These are phyloP conservation scores for Torymus aiolomorphi DNA, from an alignment of 2,888 invertebrate species.

Conservation along the genomic window DNA sequence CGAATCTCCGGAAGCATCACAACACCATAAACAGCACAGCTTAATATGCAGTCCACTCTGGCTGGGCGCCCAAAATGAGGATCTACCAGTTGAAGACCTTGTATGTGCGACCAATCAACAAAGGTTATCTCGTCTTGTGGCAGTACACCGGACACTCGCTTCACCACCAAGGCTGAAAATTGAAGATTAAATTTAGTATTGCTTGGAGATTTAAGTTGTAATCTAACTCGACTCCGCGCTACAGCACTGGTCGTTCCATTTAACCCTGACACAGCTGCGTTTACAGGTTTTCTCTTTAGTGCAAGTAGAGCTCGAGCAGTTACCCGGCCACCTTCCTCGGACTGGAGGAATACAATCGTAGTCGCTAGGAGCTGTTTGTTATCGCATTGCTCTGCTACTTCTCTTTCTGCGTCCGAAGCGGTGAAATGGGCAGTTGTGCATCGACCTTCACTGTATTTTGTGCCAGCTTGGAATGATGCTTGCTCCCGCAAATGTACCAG, in stretches of 20 bases:
- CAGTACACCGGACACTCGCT: background rate
- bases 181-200: background rate
- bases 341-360: background rate
- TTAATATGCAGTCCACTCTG: slow-evolving; percentile 7
- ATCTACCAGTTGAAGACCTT: too few relatives aligned
- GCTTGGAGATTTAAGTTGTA: background rate
- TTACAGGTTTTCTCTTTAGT: background rate
- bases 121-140: background rate
- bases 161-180: slow-evolving; percentile 1
- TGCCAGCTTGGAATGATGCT: background rate
- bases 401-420: background rate
- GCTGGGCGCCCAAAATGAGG: too few relatives aligned
- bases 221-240: background rate
- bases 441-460: background rate
- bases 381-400: background rate
- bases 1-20: background rate
- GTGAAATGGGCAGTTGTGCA: background rate
- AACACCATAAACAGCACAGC: background rate
- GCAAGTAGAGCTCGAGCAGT: background rate
- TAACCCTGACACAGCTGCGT: background rate
- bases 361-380: background rate
- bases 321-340: background rate
- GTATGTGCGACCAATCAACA: background rate
- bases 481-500: background rate
- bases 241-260: background rate